Evolutionary conservation across 2,797 vertebrate species (phyloP).

Genomic region (Garrulus glandarius): DNA sequence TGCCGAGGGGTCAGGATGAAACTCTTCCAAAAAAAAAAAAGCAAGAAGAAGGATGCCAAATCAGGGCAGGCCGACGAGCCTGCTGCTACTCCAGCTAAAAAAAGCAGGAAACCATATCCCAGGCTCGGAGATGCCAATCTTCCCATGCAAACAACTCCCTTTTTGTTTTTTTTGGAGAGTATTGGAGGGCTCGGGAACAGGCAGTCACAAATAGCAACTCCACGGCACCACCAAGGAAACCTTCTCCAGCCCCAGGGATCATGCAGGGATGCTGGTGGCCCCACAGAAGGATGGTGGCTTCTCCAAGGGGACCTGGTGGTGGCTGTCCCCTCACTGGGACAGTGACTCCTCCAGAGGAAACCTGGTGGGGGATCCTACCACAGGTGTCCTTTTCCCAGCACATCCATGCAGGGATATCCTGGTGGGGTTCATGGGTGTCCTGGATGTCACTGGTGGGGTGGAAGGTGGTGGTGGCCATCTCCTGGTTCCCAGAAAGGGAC

Average conservation of each 20-base stretch:
- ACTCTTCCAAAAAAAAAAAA: not conserved
- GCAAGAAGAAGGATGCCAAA: constrained; percentile 45
- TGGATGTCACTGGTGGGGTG: not conserved
- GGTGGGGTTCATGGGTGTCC: not conserved
- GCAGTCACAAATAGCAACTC: constrained; percentile 42
- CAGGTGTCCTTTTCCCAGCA: not conserved
- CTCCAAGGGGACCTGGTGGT: not conserved
- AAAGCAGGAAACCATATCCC: constrained; percentile 65
- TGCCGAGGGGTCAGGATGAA: constrained; percentile 42
- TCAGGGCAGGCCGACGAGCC: constrained; percentile 39
- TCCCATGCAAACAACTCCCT: constrained; percentile 64
- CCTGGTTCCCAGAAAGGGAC: not conserved
- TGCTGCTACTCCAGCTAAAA: constrained; percentile 54
- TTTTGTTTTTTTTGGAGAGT: constrained; percentile 64
- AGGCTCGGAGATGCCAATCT: constrained; percentile 66
- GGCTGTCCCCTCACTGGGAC: not conserved
- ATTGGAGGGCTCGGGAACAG: not conserved
- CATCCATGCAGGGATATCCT: not conserved
- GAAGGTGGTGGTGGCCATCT: not conserved
- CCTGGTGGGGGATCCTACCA: not conserved
- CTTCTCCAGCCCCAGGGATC: not conserved
- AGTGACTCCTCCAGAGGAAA: not conserved
- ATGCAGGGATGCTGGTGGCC: not conserved
- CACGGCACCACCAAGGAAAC: not conserved
- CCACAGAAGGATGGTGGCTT: not conserved